Percentiles rank a stretch among this genome's conserved stretches.
These are phyloP conservation scores for Sarcophilus harrisii DNA, from an alignment of 2,797 vertebrate genomes.

Conservation along the genomic window DNA sequence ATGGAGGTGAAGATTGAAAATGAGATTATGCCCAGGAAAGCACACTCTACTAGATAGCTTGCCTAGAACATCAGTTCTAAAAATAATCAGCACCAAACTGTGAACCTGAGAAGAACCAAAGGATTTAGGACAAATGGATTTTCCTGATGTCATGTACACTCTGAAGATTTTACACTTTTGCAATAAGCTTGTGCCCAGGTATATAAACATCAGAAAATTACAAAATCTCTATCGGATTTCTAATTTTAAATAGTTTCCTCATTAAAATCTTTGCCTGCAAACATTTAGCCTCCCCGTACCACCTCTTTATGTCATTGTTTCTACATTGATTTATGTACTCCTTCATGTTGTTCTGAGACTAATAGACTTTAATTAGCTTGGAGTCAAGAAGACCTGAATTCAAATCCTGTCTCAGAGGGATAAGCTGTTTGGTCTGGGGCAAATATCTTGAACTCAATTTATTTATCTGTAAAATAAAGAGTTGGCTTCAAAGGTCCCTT, in stretches of 20 bases:
- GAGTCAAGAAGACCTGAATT: background rate
- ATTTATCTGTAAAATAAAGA: background rate
- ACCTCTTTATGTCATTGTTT: background rate
- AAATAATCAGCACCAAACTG: constrained; percentile 25
- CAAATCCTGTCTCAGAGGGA: background rate
- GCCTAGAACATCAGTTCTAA: constrained; percentile 21
- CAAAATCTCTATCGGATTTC: background rate
- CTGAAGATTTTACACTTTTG: background rate
- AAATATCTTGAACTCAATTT: background rate
- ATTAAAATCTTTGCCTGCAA: background rate
- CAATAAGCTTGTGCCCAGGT: background rate
- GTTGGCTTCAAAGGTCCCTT: background rate
- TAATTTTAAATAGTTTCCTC: background rate
- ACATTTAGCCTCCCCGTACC: background rate
- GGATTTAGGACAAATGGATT: background rate
- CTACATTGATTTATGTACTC: background rate
- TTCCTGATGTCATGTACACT: background rate
- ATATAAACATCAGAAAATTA: background rate
- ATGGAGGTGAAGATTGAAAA: background rate
- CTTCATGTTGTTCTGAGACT: background rate
- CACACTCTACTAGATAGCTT: constrained; percentile 13
- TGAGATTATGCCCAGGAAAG: constrained; percentile 36
- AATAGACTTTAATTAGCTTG: background rate
- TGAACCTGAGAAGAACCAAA: background rate
- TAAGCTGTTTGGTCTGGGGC: background rate